Evolutionary conservation across 2,113 vertebrate genomes (phyloP).

Genomic region (pig (Sus scrofa)): DNA sequence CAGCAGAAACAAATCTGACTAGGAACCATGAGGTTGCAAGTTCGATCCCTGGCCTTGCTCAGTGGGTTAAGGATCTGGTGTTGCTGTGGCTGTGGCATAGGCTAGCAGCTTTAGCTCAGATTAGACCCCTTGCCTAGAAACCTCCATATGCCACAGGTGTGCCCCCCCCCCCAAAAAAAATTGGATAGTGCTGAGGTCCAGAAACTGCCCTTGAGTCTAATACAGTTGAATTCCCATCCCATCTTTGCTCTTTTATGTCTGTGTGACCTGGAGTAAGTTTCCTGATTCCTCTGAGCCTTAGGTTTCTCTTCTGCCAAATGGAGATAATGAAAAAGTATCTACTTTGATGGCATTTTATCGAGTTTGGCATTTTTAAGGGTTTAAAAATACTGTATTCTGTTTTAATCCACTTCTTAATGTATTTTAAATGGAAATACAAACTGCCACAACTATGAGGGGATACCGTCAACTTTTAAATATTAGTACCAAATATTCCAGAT

Average conservation of each 20-base stretch:
- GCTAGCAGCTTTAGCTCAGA: too few species aligned
- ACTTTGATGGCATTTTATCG: background rate
- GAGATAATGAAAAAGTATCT: background rate
- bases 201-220: background rate
- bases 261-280: background rate
- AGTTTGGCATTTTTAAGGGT: background rate
- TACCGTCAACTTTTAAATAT: background rate
- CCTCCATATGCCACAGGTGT: too few species aligned
- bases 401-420: background rate
- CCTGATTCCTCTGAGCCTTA: background rate
- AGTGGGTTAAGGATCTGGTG: too few species aligned
- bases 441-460: background rate
- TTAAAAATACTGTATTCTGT: background rate
- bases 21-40: too few species aligned
- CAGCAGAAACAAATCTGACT: too few species aligned
- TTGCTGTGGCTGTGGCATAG: too few species aligned
- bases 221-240: background rate
- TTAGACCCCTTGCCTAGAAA: too few species aligned
- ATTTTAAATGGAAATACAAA: conserved; percentile 53
- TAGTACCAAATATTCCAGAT: background rate
- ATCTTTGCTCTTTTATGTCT: background rate
- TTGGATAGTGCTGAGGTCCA: background rate
- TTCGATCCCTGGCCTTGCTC: too few species aligned
- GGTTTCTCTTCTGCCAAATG: conserved; percentile 10
- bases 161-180: too few species aligned